Evolutionary conservation across 2,888 invertebrate genomes (phyloP).

Genomic region (Pandemis heparana): DNA sequence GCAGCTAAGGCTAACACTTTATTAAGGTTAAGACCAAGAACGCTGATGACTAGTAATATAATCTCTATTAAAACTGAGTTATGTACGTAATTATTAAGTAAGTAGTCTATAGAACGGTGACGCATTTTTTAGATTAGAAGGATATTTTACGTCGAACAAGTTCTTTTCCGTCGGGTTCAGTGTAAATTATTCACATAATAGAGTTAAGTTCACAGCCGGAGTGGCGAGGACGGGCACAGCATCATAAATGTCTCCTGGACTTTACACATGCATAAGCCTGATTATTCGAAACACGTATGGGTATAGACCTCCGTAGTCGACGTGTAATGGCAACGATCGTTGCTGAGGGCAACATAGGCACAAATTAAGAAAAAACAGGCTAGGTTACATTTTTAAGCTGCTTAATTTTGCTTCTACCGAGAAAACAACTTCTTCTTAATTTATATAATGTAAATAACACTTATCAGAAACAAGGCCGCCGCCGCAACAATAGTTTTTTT

Average conservation of each 20-base stretch:
- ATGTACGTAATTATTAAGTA: not conserved
- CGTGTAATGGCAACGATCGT: slow-evolving; percentile 26
- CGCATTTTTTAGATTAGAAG: not conserved
- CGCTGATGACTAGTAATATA: not conserved
- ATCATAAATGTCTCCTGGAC: slow-evolving; percentile 28
- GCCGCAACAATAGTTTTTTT: slow-evolving; percentile 44
- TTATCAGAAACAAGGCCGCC: slow-evolving; percentile 33
- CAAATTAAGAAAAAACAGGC: slow-evolving; percentile 23
- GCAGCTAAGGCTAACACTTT: not conserved
- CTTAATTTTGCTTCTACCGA: not conserved
- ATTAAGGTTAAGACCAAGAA: not conserved
- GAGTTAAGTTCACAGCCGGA: slow-evolving; percentile 32
- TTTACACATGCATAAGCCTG: slow-evolving; percentile 24
- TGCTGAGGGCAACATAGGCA: slow-evolving; percentile 23
- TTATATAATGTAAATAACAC: slow-evolving; percentile 27
- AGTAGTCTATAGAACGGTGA: not conserved
- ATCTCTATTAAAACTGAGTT: not conserved
- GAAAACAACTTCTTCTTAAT: not conserved
- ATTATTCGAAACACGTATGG: slow-evolving; percentile 40
- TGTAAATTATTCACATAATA: slow-evolving; percentile 39
- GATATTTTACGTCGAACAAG: not conserved
- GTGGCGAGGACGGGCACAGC: slow-evolving; percentile 9
- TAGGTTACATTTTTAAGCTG: not conserved
- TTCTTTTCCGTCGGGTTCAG: not conserved
- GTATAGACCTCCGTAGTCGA: slow-evolving; percentile 36